Conservation (phyloP, 2,888 invertebrate genomes). For the Dynastes maya region DNA sequence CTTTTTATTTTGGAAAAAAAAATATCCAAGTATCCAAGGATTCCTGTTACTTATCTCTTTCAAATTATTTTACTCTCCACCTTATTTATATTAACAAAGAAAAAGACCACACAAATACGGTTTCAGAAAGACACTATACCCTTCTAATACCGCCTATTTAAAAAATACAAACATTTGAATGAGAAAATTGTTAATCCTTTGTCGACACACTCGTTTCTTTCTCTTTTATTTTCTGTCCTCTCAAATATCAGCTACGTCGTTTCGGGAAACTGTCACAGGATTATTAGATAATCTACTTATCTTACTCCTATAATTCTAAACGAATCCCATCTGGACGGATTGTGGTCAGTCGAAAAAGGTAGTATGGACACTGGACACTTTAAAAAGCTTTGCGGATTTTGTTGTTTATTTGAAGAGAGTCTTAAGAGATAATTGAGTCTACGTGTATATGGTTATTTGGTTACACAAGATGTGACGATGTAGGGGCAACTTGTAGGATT, state of each 20-base stretch:
- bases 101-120: not conserved
- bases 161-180: not conserved
- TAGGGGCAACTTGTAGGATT: not conserved
- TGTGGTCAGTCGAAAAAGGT: not conserved
- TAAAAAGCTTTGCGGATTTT: conserved; percentile 24
- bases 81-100: not conserved
- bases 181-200: conserved; percentile 20
- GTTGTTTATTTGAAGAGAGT: conserved; percentile 20
- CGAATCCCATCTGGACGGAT: not conserved
- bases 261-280: not conserved
- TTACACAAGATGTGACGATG: not conserved
- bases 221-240: not conserved
- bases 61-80: not conserved
- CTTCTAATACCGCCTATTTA: no score
- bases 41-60: not conserved
- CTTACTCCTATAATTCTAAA: conserved; percentile 20
- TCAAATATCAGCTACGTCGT: not conserved
- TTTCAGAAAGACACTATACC: no score
- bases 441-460: conserved; percentile 4
- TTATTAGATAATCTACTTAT: conserved; percentile 21
- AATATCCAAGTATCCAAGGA: no score
- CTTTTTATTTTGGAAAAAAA: no score
- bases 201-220: not conserved
- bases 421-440: conserved; percentile 23
- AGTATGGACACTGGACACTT: conserved; percentile 19